Evolutionary conservation across 2,797 vertebrate genomes (phyloP).

Genomic region (Enteromius viviparus): DNA sequence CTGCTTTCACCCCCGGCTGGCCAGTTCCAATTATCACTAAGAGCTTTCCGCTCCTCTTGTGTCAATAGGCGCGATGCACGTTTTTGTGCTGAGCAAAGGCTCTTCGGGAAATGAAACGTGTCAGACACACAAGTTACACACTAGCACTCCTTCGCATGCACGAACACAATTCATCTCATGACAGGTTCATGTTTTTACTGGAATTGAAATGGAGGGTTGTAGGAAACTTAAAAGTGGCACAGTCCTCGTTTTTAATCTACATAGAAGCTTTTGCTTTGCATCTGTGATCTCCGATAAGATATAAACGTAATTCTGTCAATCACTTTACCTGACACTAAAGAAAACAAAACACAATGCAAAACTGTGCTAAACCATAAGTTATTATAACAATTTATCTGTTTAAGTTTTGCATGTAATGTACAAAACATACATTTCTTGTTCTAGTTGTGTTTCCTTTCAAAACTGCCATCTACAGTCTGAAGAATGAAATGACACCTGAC

Average conservation of each 20-base stretch:
- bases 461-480: conserved; percentile 52
- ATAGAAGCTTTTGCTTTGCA: conserved; percentile 30
- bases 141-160: conserved; percentile 21
- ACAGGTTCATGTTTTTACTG: conserved; percentile 41
- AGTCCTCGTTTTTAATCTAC: conserved; percentile 29
- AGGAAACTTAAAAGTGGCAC: conserved; percentile 4
- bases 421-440: not conserved
- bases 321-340: not conserved
- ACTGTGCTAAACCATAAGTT: not conserved
- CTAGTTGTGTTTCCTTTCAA: not conserved
- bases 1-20: conserved; percentile 13
- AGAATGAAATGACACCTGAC: conserved; percentile 15
- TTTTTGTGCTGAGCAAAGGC: conserved; percentile 54
- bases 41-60: conserved; percentile 59
- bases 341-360: conserved; percentile 12
- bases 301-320: not conserved
- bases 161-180: conserved; percentile 44
- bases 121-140: conserved; percentile 44
- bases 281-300: conserved; percentile 20
- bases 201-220: conserved; percentile 31
- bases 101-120: conserved; percentile 65
- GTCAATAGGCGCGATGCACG: conserved; percentile 53
- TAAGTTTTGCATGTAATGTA: not conserved
- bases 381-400: not conserved
- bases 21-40: conserved; percentile 62